Conservation (phyloP, 2,113 vertebrate species). For the Dermatemys mawii region DNA sequence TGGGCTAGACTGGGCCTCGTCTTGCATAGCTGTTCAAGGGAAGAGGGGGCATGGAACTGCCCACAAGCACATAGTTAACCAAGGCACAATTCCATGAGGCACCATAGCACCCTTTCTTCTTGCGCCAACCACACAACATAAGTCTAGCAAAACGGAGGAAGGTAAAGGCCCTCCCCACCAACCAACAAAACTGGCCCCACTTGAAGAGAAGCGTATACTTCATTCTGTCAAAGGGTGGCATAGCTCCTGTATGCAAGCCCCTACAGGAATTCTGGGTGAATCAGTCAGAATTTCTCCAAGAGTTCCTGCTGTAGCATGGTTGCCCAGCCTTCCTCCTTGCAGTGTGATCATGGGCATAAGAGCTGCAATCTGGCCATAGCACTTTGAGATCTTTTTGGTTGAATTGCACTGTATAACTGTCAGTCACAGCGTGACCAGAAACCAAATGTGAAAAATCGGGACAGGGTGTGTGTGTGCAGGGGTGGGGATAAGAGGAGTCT, state of each 20-base stretch:
- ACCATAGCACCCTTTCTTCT: neutral
- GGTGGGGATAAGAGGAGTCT: too few relatives aligned
- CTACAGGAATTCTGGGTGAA: too few relatives aligned
- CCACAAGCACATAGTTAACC: neutral
- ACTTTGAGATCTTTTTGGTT: neutral
- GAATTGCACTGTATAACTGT: accelerated
- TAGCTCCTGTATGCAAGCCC: accelerated
- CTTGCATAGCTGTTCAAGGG: neutral
- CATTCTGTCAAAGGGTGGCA: neutral
- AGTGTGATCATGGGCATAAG: neutral
- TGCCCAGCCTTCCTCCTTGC: neutral
- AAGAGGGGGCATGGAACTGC: constrained; percentile 28
- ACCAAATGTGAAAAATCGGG: too few relatives aligned
- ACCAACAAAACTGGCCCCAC: accelerated
- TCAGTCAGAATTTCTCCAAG: neutral
- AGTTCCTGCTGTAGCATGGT: neutral
- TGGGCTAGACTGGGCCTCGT: constrained; percentile 21
- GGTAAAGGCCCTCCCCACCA: neutral
- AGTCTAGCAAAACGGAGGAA: neutral
- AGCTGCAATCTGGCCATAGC: neutral
- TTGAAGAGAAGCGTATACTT: accelerated
- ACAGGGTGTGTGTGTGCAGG: too few relatives aligned
- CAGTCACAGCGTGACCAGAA: too few relatives aligned
- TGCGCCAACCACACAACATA: neutral
- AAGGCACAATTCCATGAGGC: neutral